These are phyloP conservation scores for Xanthorhoe designata DNA, from an alignment of 2,888 invertebrate species.

Conservation along the genomic window DNA sequence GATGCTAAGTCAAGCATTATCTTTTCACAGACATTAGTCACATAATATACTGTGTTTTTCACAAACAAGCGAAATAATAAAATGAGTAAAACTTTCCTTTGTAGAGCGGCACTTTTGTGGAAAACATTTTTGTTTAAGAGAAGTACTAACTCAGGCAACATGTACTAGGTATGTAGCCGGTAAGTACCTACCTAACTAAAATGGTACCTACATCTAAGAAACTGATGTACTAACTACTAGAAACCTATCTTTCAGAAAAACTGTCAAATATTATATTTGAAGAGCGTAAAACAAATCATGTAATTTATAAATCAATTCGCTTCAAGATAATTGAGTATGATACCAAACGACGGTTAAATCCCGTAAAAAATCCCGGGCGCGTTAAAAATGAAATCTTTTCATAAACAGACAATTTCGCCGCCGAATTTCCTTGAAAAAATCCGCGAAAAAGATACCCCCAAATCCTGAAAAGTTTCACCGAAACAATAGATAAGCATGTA, in stretches of 20 bases:
- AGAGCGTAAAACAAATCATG: background rate
- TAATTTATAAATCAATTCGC: constrained; percentile 18
- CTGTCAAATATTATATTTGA: too few relatives aligned
- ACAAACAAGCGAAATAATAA: background rate
- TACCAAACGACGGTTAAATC: constrained; percentile 9
- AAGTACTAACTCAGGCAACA: background rate
- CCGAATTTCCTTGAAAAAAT: constrained; percentile 30
- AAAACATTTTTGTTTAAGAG: too few relatives aligned
- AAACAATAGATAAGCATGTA: constrained; percentile 44
- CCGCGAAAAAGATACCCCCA: constrained; percentile 19
- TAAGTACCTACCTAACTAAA: too few relatives aligned
- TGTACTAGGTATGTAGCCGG: background rate
- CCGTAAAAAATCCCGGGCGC: constrained; percentile 5
- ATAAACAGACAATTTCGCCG: constrained; percentile 9
- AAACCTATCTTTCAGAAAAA: too few relatives aligned
- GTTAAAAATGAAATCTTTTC: constrained; percentile 24
- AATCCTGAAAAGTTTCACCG: constrained; percentile 35
- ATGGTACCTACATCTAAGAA: too few relatives aligned
- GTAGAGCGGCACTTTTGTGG: too few relatives aligned
- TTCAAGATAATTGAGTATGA: constrained; percentile 14
- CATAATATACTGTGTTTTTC: constrained; percentile 1
- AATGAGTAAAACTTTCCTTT: background rate
- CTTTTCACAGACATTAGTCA: constrained; percentile 1
- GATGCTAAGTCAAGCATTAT: constrained; percentile 14
- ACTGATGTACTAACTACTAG: too few relatives aligned